Base-by-base conservation (phyloP, 2,888 invertebrate genomes). In the Dynastes maya region DNA sequence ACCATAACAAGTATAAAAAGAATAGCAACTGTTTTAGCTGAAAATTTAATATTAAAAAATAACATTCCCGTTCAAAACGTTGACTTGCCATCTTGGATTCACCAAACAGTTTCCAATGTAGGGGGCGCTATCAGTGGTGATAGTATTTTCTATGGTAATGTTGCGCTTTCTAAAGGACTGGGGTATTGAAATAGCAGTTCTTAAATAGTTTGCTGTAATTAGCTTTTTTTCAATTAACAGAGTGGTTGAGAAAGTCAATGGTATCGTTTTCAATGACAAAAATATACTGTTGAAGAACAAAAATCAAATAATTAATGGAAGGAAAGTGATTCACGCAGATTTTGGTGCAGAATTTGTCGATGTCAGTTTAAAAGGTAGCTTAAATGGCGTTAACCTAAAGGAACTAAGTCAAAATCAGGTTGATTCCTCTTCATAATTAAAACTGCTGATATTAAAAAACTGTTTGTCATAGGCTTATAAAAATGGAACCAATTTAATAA, bases 61-160 rank as follows among this genome's bases (percentile, higher is more conserved):
- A 82, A 85, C 70, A 80, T 84, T 49, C 82, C 80, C 40, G 84
- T 91, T 22, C 90, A 91, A 82, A 86, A 89, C 65, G 88, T 91
- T 0, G 86, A 90, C 65, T 84, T 92, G 9, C 77, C 85, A 2
- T 83, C 89, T 68, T 92, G 91, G 90, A 86, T 90, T 1, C 84
- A 86, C 32, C 86, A 90, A 51, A 85, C 90, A 0, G 87, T 91
- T 2, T 85, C 89, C 13, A 88, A 86, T 80, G 82, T 84, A 6
- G 86, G 86, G 4, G 87, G 86, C 76, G 87, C 87, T 77, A 88
- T 92, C n/a, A 84, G 86, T 27, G 92, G 91, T 61, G 85, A 82
- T 8, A 90, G 90, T 72, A 86, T 77, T 0, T 90, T 92, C 9
- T 87, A 88, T 80, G 77, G 78, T 9, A 87, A 87, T 63, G 82